These are phyloP conservation scores for Archocentrus centrarchus DNA, from an alignment of 2,113 vertebrate genomes.

Conservation along the genomic window DNA sequence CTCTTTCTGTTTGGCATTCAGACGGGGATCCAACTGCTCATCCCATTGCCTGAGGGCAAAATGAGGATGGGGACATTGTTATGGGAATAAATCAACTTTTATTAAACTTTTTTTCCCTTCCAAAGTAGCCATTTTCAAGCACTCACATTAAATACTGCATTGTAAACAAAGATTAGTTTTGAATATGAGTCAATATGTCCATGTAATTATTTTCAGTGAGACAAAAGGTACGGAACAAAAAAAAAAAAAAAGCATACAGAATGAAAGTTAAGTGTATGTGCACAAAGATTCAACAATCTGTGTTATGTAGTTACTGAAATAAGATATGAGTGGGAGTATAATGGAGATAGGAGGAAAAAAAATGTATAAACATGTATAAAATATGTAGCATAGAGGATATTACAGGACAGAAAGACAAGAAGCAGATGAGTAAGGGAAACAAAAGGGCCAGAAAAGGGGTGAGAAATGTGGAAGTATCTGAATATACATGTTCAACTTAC, in stretches of 20 bases:
- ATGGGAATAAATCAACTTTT: not conserved
- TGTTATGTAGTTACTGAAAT: not conserved
- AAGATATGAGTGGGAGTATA: not conserved
- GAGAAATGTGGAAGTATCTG: no score
- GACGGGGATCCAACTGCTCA: constrained; percentile 96
- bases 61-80: not conserved
- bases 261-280: not conserved
- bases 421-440: no score
- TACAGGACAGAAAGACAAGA: no score
- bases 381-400: no score
- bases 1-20: constrained; percentile 99
- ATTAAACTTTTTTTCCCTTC: not conserved
- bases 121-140: not conserved
- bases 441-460: no score
- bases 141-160: not conserved
- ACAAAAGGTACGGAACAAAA: not conserved
- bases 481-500: no score
- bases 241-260: not conserved
- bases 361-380: not conserved
- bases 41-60: constrained; percentile 92
- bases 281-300: not conserved
- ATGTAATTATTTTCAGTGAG: constrained; percentile 9
- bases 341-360: not conserved
- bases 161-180: not conserved
- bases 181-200: not conserved